phyloP scores from a whole-genome alignment of 2,797 vertebrate species.

The Luscinia megarhynchos region DNA sequence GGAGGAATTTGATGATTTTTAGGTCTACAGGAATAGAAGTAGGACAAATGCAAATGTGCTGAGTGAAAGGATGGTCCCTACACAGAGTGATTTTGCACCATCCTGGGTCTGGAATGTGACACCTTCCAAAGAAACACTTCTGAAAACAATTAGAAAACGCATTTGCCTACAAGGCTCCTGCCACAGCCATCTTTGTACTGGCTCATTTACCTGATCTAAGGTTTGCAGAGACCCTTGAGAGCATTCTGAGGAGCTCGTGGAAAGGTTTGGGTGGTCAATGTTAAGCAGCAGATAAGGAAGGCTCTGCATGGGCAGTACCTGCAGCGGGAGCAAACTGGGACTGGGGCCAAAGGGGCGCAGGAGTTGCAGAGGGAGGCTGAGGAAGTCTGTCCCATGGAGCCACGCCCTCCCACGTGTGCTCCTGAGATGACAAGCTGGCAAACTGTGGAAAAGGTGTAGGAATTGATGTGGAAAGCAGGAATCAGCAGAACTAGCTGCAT shows the following conservation, averaged over 20 bases:
- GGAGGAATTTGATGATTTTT: background rate
- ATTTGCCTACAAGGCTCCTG: background rate
- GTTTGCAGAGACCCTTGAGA: background rate
- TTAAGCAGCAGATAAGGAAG: background rate
- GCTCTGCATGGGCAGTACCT: background rate
- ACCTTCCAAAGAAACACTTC: background rate
- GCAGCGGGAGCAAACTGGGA: background rate
- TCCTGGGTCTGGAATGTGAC: background rate
- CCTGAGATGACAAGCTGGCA: background rate
- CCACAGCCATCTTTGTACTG: background rate
- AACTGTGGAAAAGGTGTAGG: background rate
- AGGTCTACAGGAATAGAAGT: conserved; percentile 6
- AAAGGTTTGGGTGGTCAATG: rapidly evolving
- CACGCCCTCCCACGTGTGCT: background rate
- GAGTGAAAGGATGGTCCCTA: background rate
- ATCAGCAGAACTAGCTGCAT: background rate
- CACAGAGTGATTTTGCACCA: background rate
- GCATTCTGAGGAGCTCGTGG: background rate
- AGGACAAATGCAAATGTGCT: background rate
- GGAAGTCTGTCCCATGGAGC: background rate
- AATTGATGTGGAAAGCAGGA: background rate
- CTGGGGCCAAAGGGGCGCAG: rapidly evolving
- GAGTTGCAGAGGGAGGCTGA: background rate
- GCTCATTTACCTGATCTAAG: background rate
- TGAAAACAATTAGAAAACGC: background rate